Evolutionary conservation across 1,140 invertebrate species (phyloP), one percentile per base, ranked within the genome.

Genomic region (Macrotrachela quadricornifera): DNA sequence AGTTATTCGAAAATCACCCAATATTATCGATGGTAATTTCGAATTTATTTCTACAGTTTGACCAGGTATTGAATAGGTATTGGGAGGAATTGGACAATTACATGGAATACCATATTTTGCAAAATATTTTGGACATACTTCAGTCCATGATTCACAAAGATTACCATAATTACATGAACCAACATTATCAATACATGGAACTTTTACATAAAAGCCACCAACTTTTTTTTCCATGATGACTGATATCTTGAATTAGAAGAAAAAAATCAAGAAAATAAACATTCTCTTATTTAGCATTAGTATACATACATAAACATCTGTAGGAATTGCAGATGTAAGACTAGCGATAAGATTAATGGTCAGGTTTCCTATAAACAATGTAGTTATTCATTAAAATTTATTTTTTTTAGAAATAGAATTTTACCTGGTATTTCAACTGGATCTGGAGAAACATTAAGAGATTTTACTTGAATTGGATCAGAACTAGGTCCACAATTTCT

Each of bases 171-270:
- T 54, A 45, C 53, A 54, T 14, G 46, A 49, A 15, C 53, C 53
- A 8, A 49, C 16, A 39, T 50, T 46, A 40, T 54, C 53, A 37
- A 54, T 49, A 46, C 53, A 54, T 45, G 53, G 53, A 17, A 54
- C 49, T 17, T 54, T 46, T 18, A 54, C 48, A 39, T 54, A 46
- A 21, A 54, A 43, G 15, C 46, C 46, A 14, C 46, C 53, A 45
- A 54, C 48, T 37, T 46, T 54, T 54, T 42, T 49, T 13, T 46
- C 48, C 4, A 54, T 37, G 43, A 43, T 54, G 1, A 54, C 37
- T n/a, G 17, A 36, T 37, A 49, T 44, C 53, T 49, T 38, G 3
- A 52, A 1, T 40, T n/a, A n/a, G n/a, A n/a, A n/a, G 0, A 40
- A 47, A 47, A 46, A 41, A 46, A 13, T 3, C 3, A 6, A 6